Percentiles rank a stretch among this genome's conserved stretches.
Conservation (phyloP, 2,888 invertebrate genomes). For the Erebia aethiops region DNA sequence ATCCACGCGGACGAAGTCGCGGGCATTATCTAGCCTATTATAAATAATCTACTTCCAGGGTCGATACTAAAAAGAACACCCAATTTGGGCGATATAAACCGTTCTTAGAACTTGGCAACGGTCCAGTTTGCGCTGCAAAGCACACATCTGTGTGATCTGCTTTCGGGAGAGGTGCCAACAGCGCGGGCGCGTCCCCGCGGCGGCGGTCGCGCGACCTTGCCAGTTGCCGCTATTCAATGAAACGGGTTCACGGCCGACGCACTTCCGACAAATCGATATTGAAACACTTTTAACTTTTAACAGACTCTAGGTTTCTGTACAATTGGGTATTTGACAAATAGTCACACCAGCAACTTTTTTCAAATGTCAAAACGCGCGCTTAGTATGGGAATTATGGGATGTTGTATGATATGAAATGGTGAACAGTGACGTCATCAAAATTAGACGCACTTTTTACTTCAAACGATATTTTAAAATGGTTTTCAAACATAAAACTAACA, state of each 20-base stretch:
- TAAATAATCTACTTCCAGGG: too few relatives aligned
- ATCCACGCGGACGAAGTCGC: too few relatives aligned
- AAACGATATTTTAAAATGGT: too few relatives aligned
- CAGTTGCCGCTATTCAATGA: constrained; percentile 29
- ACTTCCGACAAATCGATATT: constrained; percentile 21
- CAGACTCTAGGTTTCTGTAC: not conserved
- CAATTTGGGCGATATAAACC: constrained; percentile 9
- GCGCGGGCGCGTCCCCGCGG: constrained; percentile 28
- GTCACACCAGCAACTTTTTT: not conserved
- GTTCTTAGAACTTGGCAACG: constrained; percentile 21
- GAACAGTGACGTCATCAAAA: too few relatives aligned
- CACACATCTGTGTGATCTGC: constrained; percentile 18
- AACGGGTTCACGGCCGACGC: constrained; percentile 25
- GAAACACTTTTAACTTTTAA: constrained; percentile 1
- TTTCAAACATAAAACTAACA: too few relatives aligned
- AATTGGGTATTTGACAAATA: not conserved
- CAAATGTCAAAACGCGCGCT: too few relatives aligned
- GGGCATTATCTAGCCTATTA: too few relatives aligned
- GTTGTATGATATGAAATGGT: too few relatives aligned
- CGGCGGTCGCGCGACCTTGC: constrained; percentile 25
- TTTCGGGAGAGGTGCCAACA: constrained; percentile 28
- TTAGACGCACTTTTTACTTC: too few relatives aligned
- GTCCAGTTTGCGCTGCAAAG: not conserved
- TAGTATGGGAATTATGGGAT: too few relatives aligned
- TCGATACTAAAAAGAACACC: not conserved